Base-by-base conservation (phyloP, 2,888 invertebrate species). In the Harpagoxenus sublaevis region DNA sequence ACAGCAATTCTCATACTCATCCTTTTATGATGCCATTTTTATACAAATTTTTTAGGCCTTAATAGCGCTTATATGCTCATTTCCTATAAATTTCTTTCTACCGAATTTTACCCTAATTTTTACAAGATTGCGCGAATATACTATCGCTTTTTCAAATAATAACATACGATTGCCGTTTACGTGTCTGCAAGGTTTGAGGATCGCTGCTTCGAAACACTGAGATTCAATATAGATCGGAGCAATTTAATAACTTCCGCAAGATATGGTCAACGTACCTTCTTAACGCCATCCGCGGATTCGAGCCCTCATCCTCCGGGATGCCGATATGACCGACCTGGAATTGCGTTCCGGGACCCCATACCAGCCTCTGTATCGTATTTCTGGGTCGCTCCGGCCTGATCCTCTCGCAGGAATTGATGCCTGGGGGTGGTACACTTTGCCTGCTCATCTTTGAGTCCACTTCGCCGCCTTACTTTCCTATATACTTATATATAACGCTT, bases 371-470 rank as follows among this genome's bases (percentile, higher is more conserved):
- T 73, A 94, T 94, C 15, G 94, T 92, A 88, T 94, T 94, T 85
- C 94, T 92, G 15, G 93, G 92, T 84, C 94, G 90, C 85, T 94
- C 94, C 65, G 94, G 94, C 78, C 94, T 92, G 83, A 94, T 94
- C 83, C 94, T 92, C 86, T 94, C 94, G 89, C 94, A 94, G 77
- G 94, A 94, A 89, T 94, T 94, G 45, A 94, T 89, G 28, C 91
- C 88, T 12, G 79, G 35, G 48, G 82, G 51, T 15, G 89, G 85
- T 39, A 84, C 85, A 10, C 89, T 91, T 77, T 92, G 86, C 68
- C 92, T 92, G 88, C 92, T 94, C 93, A 93, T 94, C 81, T 87
- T 91, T 62, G 35, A 4, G 55, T 84, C 60, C 75, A 28, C 71
- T 31, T 42, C 10, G 10, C 23, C 74, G 82, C 66, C 62, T 63